Base-by-base conservation (phyloP, 2,113 vertebrate species). In the Artemisiospiza belli region DNA sequence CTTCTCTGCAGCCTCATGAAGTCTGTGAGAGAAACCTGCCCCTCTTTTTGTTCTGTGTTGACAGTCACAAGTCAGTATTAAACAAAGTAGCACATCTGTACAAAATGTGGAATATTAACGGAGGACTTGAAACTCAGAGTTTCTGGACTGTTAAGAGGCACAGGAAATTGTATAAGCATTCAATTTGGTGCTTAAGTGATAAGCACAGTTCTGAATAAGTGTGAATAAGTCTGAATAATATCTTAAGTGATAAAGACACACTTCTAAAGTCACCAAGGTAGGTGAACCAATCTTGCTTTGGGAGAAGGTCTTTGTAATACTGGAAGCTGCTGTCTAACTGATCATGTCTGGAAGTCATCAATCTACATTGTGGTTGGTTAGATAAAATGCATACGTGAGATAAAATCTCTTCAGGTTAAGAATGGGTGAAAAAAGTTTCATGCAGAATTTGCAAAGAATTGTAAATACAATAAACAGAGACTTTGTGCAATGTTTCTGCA, bases 101-200 rank as follows among this genome's bases (percentile, higher is more conserved):
- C 43, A 78, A 68, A 58, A 47, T 39, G 13, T 35, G 55, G 30
- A 74, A 17, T 68, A 23, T 15, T 43, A 47, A 62, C 30, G 9
- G 39, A 43, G 15, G 12, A 33, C 5, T 58, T 69, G 19, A 21
- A 72, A 11, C n/a, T n/a, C 30, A 8, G 19, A 37, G 47, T 55
- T 72, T 62, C 57, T 84, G 46, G 63, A 30, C 19, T 47, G 6
- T 52, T 41, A 21, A 62, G 33, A 76, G 33, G 14, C 59, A 51
- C 35, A 79, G 72, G 54, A 66, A 67, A 39, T 33, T 54, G 8
- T 68, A 2, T 67, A 23, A 78, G 44, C 10, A 4, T 55, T 87
- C 1, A 0, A 0, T 73, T 37, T 31, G 8, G n/a, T 59, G 51
- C 47, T 47, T 43, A 80, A 44, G 8, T 64, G 24, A 43, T 54